Evolutionary conservation across 2,797 vertebrate genomes (phyloP).

Genomic region (Acanthis flammea): DNA sequence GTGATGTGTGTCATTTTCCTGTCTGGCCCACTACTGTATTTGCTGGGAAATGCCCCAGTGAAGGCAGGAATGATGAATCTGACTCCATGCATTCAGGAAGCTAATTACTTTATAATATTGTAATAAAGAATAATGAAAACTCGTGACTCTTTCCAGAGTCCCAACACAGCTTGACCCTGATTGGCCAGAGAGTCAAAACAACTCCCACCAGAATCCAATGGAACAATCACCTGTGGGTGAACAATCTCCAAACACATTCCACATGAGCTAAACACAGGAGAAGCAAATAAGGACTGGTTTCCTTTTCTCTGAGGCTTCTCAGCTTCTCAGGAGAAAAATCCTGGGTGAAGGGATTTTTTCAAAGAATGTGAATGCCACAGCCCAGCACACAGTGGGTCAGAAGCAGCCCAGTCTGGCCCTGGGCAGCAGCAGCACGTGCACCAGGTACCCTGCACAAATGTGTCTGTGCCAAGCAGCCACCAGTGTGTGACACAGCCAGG

Average conservation of each 20-base stretch:
- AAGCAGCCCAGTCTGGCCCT: accelerated
- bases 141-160: background rate
- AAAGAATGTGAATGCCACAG: background rate
- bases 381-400: accelerated
- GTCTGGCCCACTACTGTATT: background rate
- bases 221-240: background rate
- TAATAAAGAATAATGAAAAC: background rate
- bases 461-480: background rate
- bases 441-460: background rate
- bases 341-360: too few species aligned
- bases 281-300: too few species aligned
- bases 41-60: background rate
- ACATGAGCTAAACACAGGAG: background rate
- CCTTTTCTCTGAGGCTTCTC: too few species aligned
- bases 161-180: background rate
- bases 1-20: background rate
- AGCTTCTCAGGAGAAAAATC: too few species aligned
- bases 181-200: background rate
- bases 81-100: background rate
- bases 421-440: background rate
- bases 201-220: background rate
- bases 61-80: background rate
- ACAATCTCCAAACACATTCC: background rate
- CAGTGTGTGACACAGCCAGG: background rate
- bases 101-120: background rate